Base-by-base conservation (phyloP, 1,140 invertebrate species). In the Caerostris darwini region DNA sequence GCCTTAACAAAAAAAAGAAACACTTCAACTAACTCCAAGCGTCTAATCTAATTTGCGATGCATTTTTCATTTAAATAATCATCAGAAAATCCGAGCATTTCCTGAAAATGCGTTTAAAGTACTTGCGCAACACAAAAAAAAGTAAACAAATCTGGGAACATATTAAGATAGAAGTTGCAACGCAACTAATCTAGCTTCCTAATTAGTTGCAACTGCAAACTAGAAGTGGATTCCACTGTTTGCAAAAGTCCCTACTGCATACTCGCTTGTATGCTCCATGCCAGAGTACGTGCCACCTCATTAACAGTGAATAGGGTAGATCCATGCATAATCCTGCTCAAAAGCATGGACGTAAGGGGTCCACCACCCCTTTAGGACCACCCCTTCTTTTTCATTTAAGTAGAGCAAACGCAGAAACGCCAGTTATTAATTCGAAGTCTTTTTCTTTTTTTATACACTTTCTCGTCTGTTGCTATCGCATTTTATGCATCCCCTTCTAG, bases 141-240 rank as follows among this genome's bases (percentile, higher is more conserved):
- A 34, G 34, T 34, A 34, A 34, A 34, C 34, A 34, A 34, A 34
- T 2, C 2, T 34, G 53, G 53, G 50, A 77, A 77, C 71, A 77
- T 77, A 50, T 77, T 77, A 77, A 77, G 34, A 77, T 77, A 6
- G 50, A 85, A 17, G 6, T 17, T 8, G 14, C 54, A 85, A 57
- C n/a, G 61, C n/a, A 85, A 57, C 57, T 85, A 85, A 85, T 85
- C 82, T 17, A 85, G 82, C 57, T 85, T 57, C 57, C 82, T 85
- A 85, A 85, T 85, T 85, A 85, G 82, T 50, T 8, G 19, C n/a
- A 2, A 58, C 82, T 85, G 54, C 82, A 57, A 85, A 85, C 19
- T 58, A 57, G 54, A 77, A 77, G 71, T 77, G 71, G 71, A 77
- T 77, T 77, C 50, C 34, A 10, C 71, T 77, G 71, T 77, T 77